Conservation (phyloP, 2,113 vertebrate species). For the Cnemophilus loriae region DNA sequence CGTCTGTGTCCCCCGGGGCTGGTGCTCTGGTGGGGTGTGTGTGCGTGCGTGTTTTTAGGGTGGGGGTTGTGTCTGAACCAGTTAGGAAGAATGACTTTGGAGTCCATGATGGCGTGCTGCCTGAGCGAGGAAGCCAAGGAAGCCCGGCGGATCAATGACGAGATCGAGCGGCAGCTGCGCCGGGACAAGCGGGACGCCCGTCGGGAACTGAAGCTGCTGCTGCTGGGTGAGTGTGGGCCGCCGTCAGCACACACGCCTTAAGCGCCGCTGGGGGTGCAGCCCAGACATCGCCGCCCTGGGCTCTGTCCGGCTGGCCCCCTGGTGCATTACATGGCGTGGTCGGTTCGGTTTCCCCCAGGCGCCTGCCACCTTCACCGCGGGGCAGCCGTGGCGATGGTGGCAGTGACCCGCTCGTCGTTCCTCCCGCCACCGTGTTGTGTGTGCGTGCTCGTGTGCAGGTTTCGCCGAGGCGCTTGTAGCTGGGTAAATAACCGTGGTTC, state of each 20-base stretch:
- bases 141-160: slow-evolving; percentile 78
- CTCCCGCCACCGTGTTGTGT: background rate
- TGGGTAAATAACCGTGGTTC: background rate
- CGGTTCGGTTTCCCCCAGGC: background rate
- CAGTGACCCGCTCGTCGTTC: background rate
- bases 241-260: background rate
- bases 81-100: slow-evolving; percentile 81
- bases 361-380: background rate
- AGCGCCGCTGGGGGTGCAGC: background rate
- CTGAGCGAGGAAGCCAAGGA: slow-evolving; percentile 85
- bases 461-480: background rate
- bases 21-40: slow-evolving; percentile 52
- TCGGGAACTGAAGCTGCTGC: slow-evolving; percentile 79
- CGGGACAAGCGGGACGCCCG: slow-evolving; percentile 81
- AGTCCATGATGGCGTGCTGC: slow-evolving; percentile 89
- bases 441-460: background rate
- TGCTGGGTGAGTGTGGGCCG: slow-evolving; percentile 30
- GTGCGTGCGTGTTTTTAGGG: slow-evolving; percentile 50
- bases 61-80: slow-evolving; percentile 64
- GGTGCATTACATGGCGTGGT: background rate
- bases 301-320: background rate
- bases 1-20: slow-evolving; percentile 21
- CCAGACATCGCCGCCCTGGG: background rate
- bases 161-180: slow-evolving; percentile 82
- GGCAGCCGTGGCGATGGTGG: background rate